phyloP scores from a whole-genome alignment of 2,888 invertebrate genomes.

The Zaprionus obscuricornis region DNA sequence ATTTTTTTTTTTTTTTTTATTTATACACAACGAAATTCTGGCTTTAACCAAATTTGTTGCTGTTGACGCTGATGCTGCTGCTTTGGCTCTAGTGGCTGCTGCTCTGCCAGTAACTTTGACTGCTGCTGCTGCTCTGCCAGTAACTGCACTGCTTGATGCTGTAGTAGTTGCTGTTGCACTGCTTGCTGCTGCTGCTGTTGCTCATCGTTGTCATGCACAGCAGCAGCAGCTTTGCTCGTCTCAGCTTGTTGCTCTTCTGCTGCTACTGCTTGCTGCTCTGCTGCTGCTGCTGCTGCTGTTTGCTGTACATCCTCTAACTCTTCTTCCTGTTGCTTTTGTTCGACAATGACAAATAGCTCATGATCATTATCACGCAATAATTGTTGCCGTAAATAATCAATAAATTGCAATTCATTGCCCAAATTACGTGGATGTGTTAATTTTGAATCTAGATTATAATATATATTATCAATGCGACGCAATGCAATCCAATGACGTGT shows the following conservation, averaged over 20 bases:
- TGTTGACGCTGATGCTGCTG: constrained; percentile 2
- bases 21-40: constrained; percentile 7
- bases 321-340: too few relatives aligned
- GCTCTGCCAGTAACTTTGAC: too few relatives aligned
- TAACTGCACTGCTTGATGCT: too few relatives aligned
- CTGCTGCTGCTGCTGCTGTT: too few relatives aligned
- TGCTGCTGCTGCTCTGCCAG: too few relatives aligned
- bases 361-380: constrained; percentile 16
- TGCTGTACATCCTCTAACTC: too few relatives aligned
- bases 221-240: too few relatives aligned
- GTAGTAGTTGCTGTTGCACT: neutral
- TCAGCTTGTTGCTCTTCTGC: too few relatives aligned
- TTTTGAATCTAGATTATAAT: constrained; percentile 49
- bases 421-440: constrained; percentile 20
- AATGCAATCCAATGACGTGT: constrained; percentile 50
- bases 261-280: too few relatives aligned
- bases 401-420: constrained; percentile 28
- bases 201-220: too few relatives aligned
- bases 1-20: too few relatives aligned
- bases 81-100: neutral
- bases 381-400: constrained; percentile 18
- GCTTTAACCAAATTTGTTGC: constrained; percentile 33
- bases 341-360: constrained; percentile 32
- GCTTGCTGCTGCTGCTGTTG: neutral
- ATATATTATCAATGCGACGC: constrained; percentile 27